Evolutionary conservation across 2,113 vertebrate species (phyloP), one percentile per base, ranked within the genome.

Genomic region (Rhynchomys soricoides): DNA sequence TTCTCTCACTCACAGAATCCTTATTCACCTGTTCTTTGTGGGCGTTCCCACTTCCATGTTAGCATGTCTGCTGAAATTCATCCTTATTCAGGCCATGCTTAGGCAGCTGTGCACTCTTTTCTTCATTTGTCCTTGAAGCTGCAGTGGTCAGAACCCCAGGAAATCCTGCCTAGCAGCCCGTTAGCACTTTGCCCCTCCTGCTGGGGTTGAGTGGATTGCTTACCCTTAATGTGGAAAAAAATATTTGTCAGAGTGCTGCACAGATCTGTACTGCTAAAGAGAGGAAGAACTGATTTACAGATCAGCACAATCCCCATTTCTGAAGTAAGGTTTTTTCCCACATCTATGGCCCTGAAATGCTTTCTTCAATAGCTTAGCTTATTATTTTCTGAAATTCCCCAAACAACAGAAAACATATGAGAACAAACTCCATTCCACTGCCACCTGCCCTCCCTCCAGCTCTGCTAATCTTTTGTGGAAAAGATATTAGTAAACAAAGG

Each of bases 341-440:
- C 89, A n/a, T 83, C 52, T 48, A 89, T n/a, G 37, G n/a, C 50
- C 64, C 48, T 34, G 31, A 93, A 82, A 45, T 37, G 24, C 40
- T 68, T 92, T 96, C 71, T n/a, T 94, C 83, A 29, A 5, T 57
- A 85, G 55, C 75, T 21, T 94, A 52, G 66, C 73, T 89, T 82
- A 77, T 79, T 64, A 59, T 43, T 87, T 78, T 64, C 79, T 89
- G 81, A 86, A 86, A 91, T 92, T 92, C 89, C 70, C 77, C 19
- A 52, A 82, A 94, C 90, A 86, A 73, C 37, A 86, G 62, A 95
- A 95, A 96, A 52, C 59, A 93, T 40, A 95, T 29, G 52, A 68
- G 83, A 55, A 55, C 22, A 34, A 5, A 66, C 52, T 68, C 55
- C n/a, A 52, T 93, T 89, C 89, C 43, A 37, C 73, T 15, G n/a